phyloP scores from a whole-genome alignment of 2,888 invertebrate species.

The Synanthedon andrenaeformis region DNA sequence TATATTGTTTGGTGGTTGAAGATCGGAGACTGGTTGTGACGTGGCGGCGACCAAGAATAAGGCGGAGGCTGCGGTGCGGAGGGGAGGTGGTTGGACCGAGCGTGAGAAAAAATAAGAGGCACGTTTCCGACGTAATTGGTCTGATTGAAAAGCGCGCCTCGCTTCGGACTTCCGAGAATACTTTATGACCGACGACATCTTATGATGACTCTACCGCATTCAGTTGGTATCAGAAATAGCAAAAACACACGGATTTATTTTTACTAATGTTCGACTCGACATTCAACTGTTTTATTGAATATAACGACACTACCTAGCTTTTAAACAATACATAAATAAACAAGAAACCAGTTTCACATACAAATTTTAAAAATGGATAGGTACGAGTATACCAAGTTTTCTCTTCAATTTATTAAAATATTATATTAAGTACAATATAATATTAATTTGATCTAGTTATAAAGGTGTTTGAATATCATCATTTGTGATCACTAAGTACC shows the following conservation, averaged over 20 bases:
- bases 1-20: constrained; percentile 1
- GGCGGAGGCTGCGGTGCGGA: constrained; percentile 11
- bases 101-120: constrained; percentile 53
- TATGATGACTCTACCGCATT: constrained; percentile 24
- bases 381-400: too few species aligned
- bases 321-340: too few species aligned
- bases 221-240: constrained; percentile 7
- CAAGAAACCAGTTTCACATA: too few species aligned
- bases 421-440: too few species aligned
- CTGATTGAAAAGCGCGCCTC: constrained; percentile 63
- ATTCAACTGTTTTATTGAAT: too few species aligned
- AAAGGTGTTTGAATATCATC: too few species aligned
- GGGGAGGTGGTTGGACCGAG: constrained; percentile 10
- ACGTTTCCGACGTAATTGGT: constrained; percentile 56
- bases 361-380: too few species aligned
- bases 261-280: background rate
- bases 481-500: too few species aligned
- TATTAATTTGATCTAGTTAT: too few species aligned
- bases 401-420: too few species aligned
- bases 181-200: constrained; percentile 43
- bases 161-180: constrained; percentile 49
- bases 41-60: constrained; percentile 18
- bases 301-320: too few species aligned
- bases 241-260: too few species aligned
- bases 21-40: constrained; percentile 10